These are phyloP conservation scores for Corvus cornix DNA, from an alignment of 2,113 vertebrate genomes.

Conservation along the genomic window DNA sequence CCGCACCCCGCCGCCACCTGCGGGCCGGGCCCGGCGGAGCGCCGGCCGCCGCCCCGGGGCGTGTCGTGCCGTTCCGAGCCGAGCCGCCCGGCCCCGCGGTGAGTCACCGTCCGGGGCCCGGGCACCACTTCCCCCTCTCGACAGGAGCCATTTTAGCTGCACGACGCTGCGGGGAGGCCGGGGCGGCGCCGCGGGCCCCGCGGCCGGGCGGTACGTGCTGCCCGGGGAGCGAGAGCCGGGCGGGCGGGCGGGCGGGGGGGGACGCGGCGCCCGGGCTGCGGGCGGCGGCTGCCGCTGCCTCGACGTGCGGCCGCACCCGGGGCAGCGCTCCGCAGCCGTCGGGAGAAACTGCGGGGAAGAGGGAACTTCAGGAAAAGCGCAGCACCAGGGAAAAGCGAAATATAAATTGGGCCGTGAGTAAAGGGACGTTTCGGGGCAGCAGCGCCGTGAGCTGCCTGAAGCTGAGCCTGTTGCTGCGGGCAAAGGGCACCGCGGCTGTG, in stretches of 20 bases:
- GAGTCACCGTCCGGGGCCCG: too few relatives aligned
- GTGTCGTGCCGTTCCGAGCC: too few relatives aligned
- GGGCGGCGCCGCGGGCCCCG: neutral
- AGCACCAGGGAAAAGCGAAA: neutral
- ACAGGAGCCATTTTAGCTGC: slow-evolving; percentile 62
- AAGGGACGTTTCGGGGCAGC: neutral
- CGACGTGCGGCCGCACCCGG: neutral
- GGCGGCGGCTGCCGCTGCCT: neutral
- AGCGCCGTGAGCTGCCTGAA: neutral
- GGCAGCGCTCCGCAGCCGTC: neutral
- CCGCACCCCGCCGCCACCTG: too few relatives aligned
- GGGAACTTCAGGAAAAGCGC: neutral
- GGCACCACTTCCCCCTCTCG: too few relatives aligned
- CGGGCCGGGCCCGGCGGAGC: too few relatives aligned
- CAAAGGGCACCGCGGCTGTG: neutral
- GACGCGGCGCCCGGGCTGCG: neutral
- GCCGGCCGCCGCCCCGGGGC: too few relatives aligned
- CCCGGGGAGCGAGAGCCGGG: neutral
- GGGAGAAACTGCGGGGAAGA: neutral
- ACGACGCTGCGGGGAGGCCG: slow-evolving; percentile 51
- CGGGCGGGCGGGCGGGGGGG: neutral
- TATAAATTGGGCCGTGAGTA: neutral
- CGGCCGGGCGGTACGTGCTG: neutral
- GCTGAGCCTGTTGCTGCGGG: neutral
- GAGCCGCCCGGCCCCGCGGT: too few relatives aligned